phyloP scores from a whole-genome alignment of 2,797 vertebrate species.

The Buphagus erythrorhynchus region DNA sequence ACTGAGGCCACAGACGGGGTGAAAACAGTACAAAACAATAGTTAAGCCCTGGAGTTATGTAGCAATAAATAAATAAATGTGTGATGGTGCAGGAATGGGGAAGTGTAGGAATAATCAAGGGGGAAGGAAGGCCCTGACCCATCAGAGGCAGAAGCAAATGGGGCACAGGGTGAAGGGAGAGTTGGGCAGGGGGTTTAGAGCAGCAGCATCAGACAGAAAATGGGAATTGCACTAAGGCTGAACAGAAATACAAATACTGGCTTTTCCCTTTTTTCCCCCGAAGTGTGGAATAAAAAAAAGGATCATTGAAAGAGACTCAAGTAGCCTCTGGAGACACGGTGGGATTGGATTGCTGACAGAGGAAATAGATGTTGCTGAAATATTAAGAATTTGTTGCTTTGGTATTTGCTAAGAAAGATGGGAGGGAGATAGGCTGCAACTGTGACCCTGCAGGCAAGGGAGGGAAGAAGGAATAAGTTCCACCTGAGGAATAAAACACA shows the following conservation, averaged over 20 bases:
- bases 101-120: neutral
- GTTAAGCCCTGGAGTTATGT: neutral
- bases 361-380: slow-evolving; percentile 27
- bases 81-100: neutral
- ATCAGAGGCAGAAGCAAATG: neutral
- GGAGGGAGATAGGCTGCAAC: neutral
- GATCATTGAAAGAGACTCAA: neutral
- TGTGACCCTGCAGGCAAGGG: neutral
- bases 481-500: neutral
- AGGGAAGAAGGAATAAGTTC: neutral
- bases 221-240: neutral
- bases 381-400: slow-evolving; percentile 26
- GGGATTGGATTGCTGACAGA: neutral
- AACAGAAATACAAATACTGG: neutral
- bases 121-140: neutral
- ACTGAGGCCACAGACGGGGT: neutral
- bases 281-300: neutral
- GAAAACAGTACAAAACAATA: neutral
- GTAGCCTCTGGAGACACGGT: neutral
- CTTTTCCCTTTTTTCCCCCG: no score
- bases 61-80: neutral
- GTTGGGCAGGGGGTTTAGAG: neutral
- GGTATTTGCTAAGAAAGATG: slow-evolving; percentile 7
- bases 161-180: neutral
- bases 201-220: neutral